A percentile compares a stretch with the other conserved stretches of the same genome.
Evolutionary conservation across 2,797 vertebrate species (phyloP).

Genomic region (Lerista edwardsae): DNA sequence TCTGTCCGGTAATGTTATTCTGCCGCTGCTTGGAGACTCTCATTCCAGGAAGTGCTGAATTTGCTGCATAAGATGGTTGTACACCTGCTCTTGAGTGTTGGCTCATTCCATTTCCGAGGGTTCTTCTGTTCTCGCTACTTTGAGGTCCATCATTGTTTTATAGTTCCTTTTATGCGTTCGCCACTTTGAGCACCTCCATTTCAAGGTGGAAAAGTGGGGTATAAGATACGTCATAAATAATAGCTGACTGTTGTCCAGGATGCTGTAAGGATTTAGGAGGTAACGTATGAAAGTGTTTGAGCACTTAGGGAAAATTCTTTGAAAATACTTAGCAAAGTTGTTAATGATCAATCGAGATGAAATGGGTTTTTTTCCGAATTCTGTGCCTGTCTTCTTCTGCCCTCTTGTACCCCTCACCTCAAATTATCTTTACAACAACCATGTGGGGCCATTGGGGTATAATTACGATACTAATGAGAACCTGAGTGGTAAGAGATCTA

Average conservation of each 20-base stretch:
- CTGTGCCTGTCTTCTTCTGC: neutral
- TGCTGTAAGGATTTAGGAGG: neutral
- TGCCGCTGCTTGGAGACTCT: too few species aligned
- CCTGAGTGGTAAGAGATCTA: neutral
- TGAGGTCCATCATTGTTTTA: too few species aligned
- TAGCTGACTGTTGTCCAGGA: neutral
- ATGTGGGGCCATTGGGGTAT: neutral
- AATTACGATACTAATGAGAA: conserved; percentile 6
- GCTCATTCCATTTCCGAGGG: too few species aligned
- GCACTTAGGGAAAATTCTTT: neutral
- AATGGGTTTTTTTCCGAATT: neutral
- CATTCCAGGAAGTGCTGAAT: too few species aligned
- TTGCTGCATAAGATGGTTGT: too few species aligned
- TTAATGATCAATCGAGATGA: neutral
- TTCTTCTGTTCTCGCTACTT: too few species aligned
- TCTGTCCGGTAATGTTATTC: too few species aligned
- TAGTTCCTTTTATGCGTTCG: too few species aligned
- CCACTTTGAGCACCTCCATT: too few species aligned
- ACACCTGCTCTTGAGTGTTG: too few species aligned
- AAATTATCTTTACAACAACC: conserved; percentile 1
- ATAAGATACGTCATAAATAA: neutral
- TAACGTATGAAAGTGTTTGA: neutral
- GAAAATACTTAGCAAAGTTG: neutral
- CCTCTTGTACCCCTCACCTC: neutral
- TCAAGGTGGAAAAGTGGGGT: too few species aligned